phyloP scores from a whole-genome alignment of 1,140 invertebrate species.

The Tribolium castaneum region DNA sequence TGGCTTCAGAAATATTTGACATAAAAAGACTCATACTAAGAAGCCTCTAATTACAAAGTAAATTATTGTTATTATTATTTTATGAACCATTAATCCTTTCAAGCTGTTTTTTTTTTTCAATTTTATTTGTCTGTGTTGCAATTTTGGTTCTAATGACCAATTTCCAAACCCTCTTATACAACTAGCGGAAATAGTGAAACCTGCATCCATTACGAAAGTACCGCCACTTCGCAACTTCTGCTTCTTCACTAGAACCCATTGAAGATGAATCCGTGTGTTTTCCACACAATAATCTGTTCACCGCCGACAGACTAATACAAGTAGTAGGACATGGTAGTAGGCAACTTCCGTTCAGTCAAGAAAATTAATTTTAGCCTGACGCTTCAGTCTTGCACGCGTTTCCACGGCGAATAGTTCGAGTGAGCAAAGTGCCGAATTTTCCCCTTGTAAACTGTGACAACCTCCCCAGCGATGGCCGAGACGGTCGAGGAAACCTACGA shows the following conservation, averaged over 20 bases:
- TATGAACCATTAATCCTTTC: too few species aligned
- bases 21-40: too few species aligned
- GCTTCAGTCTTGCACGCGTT: conserved; percentile 54
- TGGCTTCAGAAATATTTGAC: too few species aligned
- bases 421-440: neutral
- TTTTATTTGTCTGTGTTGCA: too few species aligned
- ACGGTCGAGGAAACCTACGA: conserved; percentile 65
- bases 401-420: conserved; percentile 48
- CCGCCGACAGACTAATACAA: conserved; percentile 38
- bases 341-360: conserved; percentile 53
- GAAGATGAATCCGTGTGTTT: neutral
- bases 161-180: too few species aligned
- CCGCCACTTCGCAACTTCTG: too few species aligned
- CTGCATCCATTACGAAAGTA: too few species aligned
- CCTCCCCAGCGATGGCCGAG: conserved; percentile 51
- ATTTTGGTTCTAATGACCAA: too few species aligned
- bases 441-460: conserved; percentile 34
- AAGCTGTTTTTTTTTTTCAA: too few species aligned
- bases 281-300: neutral
- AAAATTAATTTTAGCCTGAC: conserved; percentile 57
- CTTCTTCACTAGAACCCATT: neutral
- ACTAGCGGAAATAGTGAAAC: too few species aligned
- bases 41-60: too few species aligned
- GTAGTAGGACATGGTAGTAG: conserved; percentile 50
- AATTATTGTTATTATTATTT: too few species aligned